phyloP scores from a whole-genome alignment of 1,140 invertebrate species.

The Danaus melanippus region DNA sequence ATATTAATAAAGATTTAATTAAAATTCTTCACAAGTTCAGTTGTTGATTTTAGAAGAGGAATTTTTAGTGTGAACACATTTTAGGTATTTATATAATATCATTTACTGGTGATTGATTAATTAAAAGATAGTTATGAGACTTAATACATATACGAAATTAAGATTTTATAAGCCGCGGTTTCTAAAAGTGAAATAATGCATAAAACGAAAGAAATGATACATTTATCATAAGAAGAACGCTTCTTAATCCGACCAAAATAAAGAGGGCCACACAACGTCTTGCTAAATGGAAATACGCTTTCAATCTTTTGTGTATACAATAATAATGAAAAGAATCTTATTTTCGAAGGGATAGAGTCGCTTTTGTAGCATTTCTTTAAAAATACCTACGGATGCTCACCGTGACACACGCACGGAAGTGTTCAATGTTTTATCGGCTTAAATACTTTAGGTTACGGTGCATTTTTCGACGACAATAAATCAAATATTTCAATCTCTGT shows the following conservation, averaged over 20 bases:
- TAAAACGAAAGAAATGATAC: constrained; percentile 47
- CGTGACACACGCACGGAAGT: constrained; percentile 42
- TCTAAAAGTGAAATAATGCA: constrained; percentile 11
- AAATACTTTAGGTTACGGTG: constrained; percentile 46
- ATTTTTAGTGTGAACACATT: too few relatives aligned
- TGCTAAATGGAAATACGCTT: constrained; percentile 46
- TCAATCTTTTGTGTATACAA: constrained; percentile 4
- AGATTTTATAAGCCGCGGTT: too few relatives aligned
- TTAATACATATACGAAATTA: too few relatives aligned
- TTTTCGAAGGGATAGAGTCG: constrained; percentile 23
- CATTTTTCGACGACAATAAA: constrained; percentile 34
- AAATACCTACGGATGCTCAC: constrained; percentile 42
- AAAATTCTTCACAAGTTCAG: too few relatives aligned
- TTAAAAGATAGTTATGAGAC: too few relatives aligned
- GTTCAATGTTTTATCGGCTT: constrained; percentile 49
- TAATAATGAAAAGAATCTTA: constrained; percentile 28
- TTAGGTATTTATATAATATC: too few relatives aligned
- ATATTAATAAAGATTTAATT: too few relatives aligned
- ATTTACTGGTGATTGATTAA: too few relatives aligned
- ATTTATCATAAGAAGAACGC: constrained; percentile 53
- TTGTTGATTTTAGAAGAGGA: too few relatives aligned
- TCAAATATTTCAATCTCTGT: constrained; percentile 34
- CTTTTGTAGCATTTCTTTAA: constrained; percentile 26
- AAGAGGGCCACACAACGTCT: constrained; percentile 40
- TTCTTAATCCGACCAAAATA: constrained; percentile 58